These are phyloP conservation scores for Cosmia trapezina DNA, from an alignment of 2,888 invertebrate species.

Conservation along the genomic window DNA sequence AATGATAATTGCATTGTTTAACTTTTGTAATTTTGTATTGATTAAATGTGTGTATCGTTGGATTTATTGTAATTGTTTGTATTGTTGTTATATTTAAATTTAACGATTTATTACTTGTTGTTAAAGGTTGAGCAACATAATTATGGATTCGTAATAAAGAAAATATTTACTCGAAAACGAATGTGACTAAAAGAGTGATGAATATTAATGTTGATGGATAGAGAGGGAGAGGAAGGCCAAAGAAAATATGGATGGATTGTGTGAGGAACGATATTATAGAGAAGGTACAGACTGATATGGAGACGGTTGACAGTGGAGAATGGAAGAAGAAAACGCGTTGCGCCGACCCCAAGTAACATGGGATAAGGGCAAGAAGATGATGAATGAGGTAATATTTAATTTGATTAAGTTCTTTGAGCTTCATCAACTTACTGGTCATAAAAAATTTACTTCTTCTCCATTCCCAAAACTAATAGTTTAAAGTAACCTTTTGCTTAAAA, in stretches of 20 bases:
- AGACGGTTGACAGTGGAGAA: background rate
- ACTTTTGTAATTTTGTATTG: conserved; percentile 54
- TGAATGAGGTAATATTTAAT: background rate
- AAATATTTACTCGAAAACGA: background rate
- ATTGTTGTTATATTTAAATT: conserved; percentile 31
- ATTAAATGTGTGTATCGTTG: conserved; percentile 36
- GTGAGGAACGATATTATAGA: background rate
- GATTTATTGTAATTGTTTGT: conserved; percentile 50
- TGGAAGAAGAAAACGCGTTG: background rate
- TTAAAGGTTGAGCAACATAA: conserved; percentile 15
- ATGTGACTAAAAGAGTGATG: background rate
- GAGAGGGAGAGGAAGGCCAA: background rate
- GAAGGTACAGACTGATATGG: background rate
- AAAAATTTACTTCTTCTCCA: background rate
- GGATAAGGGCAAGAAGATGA: background rate
- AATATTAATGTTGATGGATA: background rate
- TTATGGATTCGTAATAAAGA: conserved; percentile 15
- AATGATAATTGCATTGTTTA: conserved; percentile 56
- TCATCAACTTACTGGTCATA: background rate
- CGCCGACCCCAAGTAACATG: background rate
- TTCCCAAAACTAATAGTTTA: background rate
- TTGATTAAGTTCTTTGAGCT: background rate
- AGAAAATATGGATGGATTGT: background rate
- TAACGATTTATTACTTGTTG: conserved; percentile 17
- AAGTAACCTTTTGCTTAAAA: background rate